phyloP scores from a whole-genome alignment of 1,140 invertebrate species.

The Ptiloglossa arizonensis region DNA sequence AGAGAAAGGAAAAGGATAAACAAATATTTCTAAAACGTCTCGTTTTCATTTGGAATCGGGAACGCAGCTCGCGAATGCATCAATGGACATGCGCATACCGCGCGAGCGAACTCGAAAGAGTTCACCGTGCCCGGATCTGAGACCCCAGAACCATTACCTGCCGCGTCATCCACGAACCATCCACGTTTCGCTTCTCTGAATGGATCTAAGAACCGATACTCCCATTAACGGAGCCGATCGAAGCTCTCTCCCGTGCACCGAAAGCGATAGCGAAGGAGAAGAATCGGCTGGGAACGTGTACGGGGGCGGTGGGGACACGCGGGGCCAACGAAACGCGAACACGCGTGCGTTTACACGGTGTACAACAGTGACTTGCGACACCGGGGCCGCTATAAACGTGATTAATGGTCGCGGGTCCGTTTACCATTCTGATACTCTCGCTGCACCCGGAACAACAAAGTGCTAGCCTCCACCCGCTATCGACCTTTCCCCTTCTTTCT shows the following conservation, averaged over 20 bases:
- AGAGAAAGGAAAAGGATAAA: too few species aligned
- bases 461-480: slow-evolving; percentile 62
- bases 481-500: slow-evolving; percentile 40
- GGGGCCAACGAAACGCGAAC: slow-evolving; percentile 31
- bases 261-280: slow-evolving; percentile 5
- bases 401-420: slow-evolving; percentile 77
- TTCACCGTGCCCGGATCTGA: background rate
- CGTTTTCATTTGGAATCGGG: too few species aligned
- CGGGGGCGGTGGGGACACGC: too few species aligned
- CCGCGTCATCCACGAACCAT: slow-evolving; percentile 20
- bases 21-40: too few species aligned
- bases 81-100: too few species aligned
- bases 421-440: slow-evolving; percentile 76
- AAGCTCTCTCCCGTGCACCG: slow-evolving; percentile 42
- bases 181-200: slow-evolving; percentile 42
- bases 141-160: background rate
- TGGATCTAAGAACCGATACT: slow-evolving; percentile 63
- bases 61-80: too few species aligned
- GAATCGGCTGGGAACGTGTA: background rate
- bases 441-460: slow-evolving; percentile 77
- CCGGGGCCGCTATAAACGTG: slow-evolving; percentile 77
- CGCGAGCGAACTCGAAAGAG: too few species aligned
- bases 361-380: slow-evolving; percentile 78
- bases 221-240: slow-evolving; percentile 69
- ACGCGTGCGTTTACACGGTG: slow-evolving; percentile 73